These are phyloP conservation scores for Osmoderma eremita DNA, from an alignment of 2,888 invertebrate genomes.

Conservation along the genomic window DNA sequence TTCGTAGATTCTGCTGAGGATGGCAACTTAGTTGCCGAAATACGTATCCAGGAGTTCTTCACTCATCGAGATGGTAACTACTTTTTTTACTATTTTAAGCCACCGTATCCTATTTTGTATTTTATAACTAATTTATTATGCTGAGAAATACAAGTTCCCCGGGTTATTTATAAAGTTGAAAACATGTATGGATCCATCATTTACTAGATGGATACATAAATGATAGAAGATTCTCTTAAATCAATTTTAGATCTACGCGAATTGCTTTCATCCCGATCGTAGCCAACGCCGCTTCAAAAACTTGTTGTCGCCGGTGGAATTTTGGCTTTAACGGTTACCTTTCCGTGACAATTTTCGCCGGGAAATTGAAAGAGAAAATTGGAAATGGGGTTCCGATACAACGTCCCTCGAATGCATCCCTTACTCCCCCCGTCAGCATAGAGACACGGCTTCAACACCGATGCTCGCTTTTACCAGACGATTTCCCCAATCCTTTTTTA, in stretches of 20 bases:
- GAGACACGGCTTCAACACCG: constrained; percentile 17
- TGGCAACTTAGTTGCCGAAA: no score
- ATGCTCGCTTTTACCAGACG: constrained; percentile 15
- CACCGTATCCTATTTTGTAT: no score
- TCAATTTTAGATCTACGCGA: constrained; percentile 14
- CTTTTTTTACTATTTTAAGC: no score
- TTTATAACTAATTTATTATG: no score
- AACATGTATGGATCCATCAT: no score
- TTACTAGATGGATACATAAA: no score
- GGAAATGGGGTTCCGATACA: constrained; percentile 29
- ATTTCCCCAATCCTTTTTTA: background rate
- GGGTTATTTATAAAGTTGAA: no score
- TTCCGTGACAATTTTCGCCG: constrained; percentile 33
- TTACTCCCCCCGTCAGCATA: background rate
- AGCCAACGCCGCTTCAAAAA: background rate
- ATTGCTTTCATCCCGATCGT: background rate
- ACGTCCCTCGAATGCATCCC: constrained; percentile 1
- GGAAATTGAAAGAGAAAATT: constrained; percentile 35
- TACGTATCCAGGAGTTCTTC: no score
- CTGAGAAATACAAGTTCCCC: no score
- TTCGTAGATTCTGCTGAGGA: no score
- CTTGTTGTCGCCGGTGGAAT: constrained; percentile 12
- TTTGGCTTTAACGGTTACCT: constrained; percentile 33
- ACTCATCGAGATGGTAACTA: no score
- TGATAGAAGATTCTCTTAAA: constrained; percentile 14